Percentiles rank a stretch among this genome's conserved stretches.
These are phyloP conservation scores for Bombylius discolor DNA, from an alignment of 2,888 invertebrate genomes.

Conservation along the genomic window DNA sequence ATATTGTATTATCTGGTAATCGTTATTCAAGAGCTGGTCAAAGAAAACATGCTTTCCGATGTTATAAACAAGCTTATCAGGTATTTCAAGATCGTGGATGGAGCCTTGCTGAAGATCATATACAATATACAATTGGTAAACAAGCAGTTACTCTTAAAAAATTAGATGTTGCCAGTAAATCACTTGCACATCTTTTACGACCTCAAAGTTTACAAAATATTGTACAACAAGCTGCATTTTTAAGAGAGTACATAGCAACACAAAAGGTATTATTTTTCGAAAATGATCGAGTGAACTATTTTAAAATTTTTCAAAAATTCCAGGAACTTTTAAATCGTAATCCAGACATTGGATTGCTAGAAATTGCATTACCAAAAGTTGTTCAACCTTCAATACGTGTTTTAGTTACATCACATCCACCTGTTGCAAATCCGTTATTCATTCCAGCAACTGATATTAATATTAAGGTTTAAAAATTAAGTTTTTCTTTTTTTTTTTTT, in stretches of 20 bases:
- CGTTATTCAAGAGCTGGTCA: conserved; percentile 88
- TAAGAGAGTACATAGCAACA: conserved; percentile 76
- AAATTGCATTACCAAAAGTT: conserved; percentile 63
- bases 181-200: conserved; percentile 65
- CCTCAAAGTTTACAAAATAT: conserved; percentile 57
- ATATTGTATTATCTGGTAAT: conserved; percentile 92
- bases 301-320: background rate
- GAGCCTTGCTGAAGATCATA: conserved; percentile 90
- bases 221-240: conserved; percentile 63
- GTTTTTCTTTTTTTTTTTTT: background rate
- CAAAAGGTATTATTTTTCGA: conserved; percentile 52
- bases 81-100: conserved; percentile 58
- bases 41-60: conserved; percentile 79
- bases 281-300: background rate
- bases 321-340: conserved; percentile 30
- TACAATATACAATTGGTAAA: conserved; percentile 85
- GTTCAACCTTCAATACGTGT: conserved; percentile 56
- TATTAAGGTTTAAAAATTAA: conserved; percentile 20
- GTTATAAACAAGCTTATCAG: conserved; percentile 85
- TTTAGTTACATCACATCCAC: conserved; percentile 36
- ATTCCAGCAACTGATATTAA: conserved; percentile 32
- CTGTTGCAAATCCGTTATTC: conserved; percentile 23
- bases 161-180: conserved; percentile 53
- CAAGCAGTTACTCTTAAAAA: conserved; percentile 72
- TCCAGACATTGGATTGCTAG: conserved; percentile 39